A percentile compares a stretch with the other conserved stretches of the same genome.
Evolutionary conservation across 1,140 invertebrate species (phyloP).

Genomic region (Philotrypesis tridentata): DNA sequence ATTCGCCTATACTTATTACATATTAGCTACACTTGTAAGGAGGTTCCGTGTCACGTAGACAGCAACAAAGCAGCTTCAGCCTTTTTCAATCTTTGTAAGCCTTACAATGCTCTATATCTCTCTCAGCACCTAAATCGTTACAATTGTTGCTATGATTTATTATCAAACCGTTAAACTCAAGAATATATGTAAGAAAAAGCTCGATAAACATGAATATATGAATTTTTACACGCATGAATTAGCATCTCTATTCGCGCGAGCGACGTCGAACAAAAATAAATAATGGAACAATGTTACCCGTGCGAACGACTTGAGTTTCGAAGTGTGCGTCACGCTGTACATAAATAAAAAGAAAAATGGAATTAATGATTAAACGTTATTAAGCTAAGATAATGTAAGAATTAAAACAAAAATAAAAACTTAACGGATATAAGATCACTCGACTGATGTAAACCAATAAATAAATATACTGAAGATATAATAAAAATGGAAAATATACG

Average conservation of each 20-base stretch:
- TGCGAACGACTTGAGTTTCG: neutral
- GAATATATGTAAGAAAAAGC: neutral
- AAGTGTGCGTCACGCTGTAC: neutral
- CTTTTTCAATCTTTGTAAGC: constrained; percentile 7
- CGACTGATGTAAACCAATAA: constrained; percentile 48
- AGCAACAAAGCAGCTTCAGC: neutral
- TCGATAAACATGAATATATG: neutral
- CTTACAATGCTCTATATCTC: neutral
- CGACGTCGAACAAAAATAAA: neutral
- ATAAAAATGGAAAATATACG: constrained; percentile 37
- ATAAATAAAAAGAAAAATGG: neutral
- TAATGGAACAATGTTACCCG: neutral
- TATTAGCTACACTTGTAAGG: neutral
- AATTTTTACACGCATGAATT: constrained; percentile 3
- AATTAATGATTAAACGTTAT: constrained; percentile 13
- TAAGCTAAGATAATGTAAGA: constrained; percentile 34
- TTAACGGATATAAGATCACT: constrained; percentile 42
- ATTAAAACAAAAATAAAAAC: constrained; percentile 33
- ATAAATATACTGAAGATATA: constrained; percentile 30
- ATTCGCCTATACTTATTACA: neutral
- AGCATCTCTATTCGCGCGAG: neutral
- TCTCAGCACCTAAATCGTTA: neutral
- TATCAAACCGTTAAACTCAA: neutral
- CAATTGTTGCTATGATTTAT: neutral
- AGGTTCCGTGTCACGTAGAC: neutral